Percentiles rank a stretch among this genome's conserved stretches.
Conservation (phyloP, 2,888 invertebrate genomes). For the Itoplectis maculator region DNA sequence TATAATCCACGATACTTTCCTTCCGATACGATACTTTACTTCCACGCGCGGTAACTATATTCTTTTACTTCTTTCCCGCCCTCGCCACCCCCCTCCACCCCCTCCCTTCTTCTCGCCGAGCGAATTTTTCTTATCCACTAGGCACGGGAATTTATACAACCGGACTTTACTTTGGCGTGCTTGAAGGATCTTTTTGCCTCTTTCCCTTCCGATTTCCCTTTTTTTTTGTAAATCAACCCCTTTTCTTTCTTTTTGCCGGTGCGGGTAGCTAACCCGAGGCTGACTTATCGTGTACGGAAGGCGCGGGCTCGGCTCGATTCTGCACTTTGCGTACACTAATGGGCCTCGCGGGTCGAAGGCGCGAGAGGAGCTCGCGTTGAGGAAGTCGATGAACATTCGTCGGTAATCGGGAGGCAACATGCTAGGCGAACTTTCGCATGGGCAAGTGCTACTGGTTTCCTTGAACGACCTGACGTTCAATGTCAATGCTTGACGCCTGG, state of each 20-base stretch:
- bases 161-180: slow-evolving; percentile 40
- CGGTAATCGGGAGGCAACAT: not conserved
- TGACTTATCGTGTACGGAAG: slow-evolving; percentile 15
- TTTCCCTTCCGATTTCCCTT: not conserved
- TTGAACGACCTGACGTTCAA: not conserved
- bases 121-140: slow-evolving; percentile 39
- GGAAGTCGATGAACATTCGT: not conserved
- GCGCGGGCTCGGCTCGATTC: not conserved
- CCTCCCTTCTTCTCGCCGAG: slow-evolving; percentile 15
- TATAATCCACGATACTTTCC: slow-evolving; percentile 57
- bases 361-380: not conserved
- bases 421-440: not conserved
- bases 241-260: not conserved
- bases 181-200: slow-evolving; percentile 15
- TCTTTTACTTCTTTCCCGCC: slow-evolving; percentile 39
- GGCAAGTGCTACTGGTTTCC: not conserved
- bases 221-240: slow-evolving; percentile 7
- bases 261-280: not conserved
- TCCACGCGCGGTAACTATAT: slow-evolving; percentile 54
- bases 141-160: slow-evolving; percentile 44
- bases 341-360: slow-evolving; percentile 1
- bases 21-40: slow-evolving; percentile 56
- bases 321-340: not conserved
- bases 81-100: not conserved
- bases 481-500: not conserved